Base-by-base conservation (phyloP, 2,888 invertebrate genomes). In the Lomographa bimaculata region DNA sequence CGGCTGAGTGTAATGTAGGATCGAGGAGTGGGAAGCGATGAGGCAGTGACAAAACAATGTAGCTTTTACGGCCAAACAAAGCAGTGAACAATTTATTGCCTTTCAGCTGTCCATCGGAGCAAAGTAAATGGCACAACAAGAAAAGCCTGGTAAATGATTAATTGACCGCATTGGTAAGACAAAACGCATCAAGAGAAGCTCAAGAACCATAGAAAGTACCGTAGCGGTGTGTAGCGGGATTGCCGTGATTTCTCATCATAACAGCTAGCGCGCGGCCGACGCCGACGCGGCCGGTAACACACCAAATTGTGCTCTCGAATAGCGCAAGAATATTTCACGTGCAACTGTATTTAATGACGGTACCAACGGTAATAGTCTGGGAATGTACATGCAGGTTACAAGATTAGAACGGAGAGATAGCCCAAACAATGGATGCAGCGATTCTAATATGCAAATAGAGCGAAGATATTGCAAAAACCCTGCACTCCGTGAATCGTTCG, bases 271-370 rank as follows among this genome's bases (percentile, higher is more conserved):
- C 53, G 27, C 32, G 42, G 44, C 52, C 57, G 62, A 49, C 60
- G 50, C 55, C 60, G 52, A 38, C 21, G 48, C 52, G 56, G 54
- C 51, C 61, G 65, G 65, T 57, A 72, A 64, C 65, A 76, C 74
- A 74, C 81, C 71, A 77, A 85, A 85, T 80, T 82, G 72, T 82
- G 73, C 74, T 79, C 76, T 81, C 77, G 69, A 76, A 78, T 79
- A 76, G 71, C 73, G 68, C 68, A 63, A 74, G 72, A 78, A 76
- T 75, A 78, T 75, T 79, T 79, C 72, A 78, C 71, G 60, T 70
- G 73, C 79, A 85, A 84, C 83, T 83, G 83, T 82, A 79, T 66
- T 70, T 83, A 86, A 85, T 80, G 84, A 78, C 71, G 62, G 68
- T 66, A 67, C 60, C 63, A 75, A 72, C 71, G 72, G 79, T 79